Percentiles rank a stretch among this genome's conserved stretches.
Evolutionary conservation across 2,113 vertebrate genomes (phyloP).

Genomic region (Rhinogobius similis): DNA sequence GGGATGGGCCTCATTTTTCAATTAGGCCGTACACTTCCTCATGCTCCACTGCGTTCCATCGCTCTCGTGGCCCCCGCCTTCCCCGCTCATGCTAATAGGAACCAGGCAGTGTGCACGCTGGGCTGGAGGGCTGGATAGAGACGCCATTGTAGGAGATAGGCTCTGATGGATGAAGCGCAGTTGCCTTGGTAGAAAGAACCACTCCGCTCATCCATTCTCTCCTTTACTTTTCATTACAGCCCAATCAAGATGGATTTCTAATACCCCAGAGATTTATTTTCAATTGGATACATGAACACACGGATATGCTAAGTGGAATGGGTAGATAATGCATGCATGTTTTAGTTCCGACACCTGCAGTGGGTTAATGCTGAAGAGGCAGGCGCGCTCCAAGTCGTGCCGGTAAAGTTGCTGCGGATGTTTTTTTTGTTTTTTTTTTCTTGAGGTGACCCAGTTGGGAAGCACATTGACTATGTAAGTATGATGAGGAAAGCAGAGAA

Average conservation of each 20-base stretch:
- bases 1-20: constrained; percentile 51
- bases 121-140: constrained; percentile 20
- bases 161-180: constrained; percentile 27
- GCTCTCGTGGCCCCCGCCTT: constrained; percentile 23
- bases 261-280: not conserved
- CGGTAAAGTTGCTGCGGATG: constrained; percentile 24
- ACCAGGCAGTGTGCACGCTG: not conserved
- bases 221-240: not conserved
- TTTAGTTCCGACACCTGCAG: constrained; percentile 46
- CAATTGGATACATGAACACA: constrained; percentile 7
- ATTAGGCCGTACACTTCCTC: constrained; percentile 43
- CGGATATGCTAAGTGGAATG: not conserved
- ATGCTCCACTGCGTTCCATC: constrained; percentile 44
- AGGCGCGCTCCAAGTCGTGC: constrained; percentile 37
- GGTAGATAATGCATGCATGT: constrained; percentile 2
- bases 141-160: constrained; percentile 48
- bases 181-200: constrained; percentile 14
- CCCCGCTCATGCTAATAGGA: constrained; percentile 31
- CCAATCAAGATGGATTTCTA: constrained; percentile 5
- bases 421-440: not conserved
- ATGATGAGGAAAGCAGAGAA: constrained; percentile 48
- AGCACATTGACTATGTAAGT: constrained; percentile 58
- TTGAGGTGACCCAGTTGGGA: constrained; percentile 68
- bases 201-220: constrained; percentile 13
- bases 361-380: constrained; percentile 38